These are phyloP conservation scores for Sitophilus oryzae DNA, from an alignment of 1,140 invertebrate species.

Conservation along the genomic window DNA sequence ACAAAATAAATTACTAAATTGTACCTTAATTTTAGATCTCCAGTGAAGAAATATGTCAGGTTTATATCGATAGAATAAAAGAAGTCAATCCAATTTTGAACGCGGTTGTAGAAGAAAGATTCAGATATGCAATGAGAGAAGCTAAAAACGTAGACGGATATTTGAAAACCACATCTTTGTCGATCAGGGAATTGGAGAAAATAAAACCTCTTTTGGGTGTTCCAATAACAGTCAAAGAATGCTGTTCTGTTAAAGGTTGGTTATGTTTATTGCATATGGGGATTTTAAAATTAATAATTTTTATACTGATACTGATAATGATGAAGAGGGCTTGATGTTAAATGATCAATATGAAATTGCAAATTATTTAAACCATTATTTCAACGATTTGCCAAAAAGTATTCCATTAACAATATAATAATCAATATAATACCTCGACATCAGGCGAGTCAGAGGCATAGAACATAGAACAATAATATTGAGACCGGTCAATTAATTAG, in stretches of 20 bases:
- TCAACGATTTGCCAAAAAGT: too few relatives aligned
- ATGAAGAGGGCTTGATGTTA: not conserved
- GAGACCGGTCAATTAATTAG: too few relatives aligned
- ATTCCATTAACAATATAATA: too few relatives aligned
- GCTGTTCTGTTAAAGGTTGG: slow-evolving; percentile 26
- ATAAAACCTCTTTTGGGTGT: slow-evolving; percentile 65
- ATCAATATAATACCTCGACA: too few relatives aligned
- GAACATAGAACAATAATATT: too few relatives aligned
- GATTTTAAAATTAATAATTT: too few relatives aligned
- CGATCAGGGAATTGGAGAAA: slow-evolving; percentile 45
- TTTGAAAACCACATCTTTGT: slow-evolving; percentile 43
- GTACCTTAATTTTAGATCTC: too few relatives aligned
- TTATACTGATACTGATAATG: too few relatives aligned
- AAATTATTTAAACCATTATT: too few relatives aligned
- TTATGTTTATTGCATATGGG: slow-evolving; percentile 3
- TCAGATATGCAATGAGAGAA: slow-evolving; percentile 53
- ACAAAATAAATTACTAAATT: too few relatives aligned
- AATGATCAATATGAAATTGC: too few relatives aligned
- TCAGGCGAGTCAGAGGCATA: too few relatives aligned
- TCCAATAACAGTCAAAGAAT: slow-evolving; percentile 70
- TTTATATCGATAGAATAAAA: slow-evolving; percentile 62
- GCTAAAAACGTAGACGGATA: slow-evolving; percentile 50
- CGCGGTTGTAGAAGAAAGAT: slow-evolving; percentile 68
- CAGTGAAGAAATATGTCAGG: slow-evolving; percentile 56
- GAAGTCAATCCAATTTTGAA: slow-evolving; percentile 69